A percentile compares a stretch with the other conserved stretches of the same genome.
These are phyloP conservation scores for Macroramphosus scolopax DNA, from an alignment of 2,797 vertebrate genomes.

Conservation along the genomic window DNA sequence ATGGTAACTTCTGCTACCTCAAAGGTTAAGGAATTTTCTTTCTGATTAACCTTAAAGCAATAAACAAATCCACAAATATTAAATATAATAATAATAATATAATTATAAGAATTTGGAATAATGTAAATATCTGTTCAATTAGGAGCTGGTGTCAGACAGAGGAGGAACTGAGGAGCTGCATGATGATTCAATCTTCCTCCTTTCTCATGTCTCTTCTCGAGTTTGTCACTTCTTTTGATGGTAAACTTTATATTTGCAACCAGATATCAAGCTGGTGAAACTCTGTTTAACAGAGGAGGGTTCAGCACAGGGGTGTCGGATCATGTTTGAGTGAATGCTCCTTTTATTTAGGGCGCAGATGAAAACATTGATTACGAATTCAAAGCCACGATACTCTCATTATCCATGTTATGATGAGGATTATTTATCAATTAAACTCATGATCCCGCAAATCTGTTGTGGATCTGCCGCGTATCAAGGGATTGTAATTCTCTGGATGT, in stretches of 20 bases:
- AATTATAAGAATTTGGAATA: too few relatives aligned
- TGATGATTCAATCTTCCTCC: too few relatives aligned
- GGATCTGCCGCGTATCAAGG: slow-evolving; percentile 49
- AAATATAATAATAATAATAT: too few relatives aligned
- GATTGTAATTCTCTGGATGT: slow-evolving; percentile 43
- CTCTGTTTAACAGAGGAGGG: slow-evolving; percentile 17
- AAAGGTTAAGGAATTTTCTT: too few relatives aligned
- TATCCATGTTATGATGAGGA: slow-evolving; percentile 62
- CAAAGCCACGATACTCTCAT: slow-evolving; percentile 57
- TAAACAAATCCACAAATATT: too few relatives aligned
- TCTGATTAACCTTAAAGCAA: too few relatives aligned
- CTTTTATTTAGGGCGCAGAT: slow-evolving; percentile 35
- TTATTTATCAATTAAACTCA: slow-evolving; percentile 76
- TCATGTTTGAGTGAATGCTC: slow-evolving; percentile 21
- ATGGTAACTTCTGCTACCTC: too few relatives aligned
- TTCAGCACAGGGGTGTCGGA: slow-evolving; percentile 18
- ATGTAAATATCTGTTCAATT: too few relatives aligned
- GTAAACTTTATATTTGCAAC: slow-evolving; percentile 1
- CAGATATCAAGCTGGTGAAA: slow-evolving; percentile 4
- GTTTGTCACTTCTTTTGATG: too few relatives aligned
- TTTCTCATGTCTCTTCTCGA: too few relatives aligned
- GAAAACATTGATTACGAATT: slow-evolving; percentile 54
- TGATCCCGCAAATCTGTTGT: slow-evolving; percentile 62
- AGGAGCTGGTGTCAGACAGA: too few relatives aligned
- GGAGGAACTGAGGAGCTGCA: too few relatives aligned